phyloP scores from a whole-genome alignment of 2,888 invertebrate genomes.

The Geotrupes spiniger region DNA sequence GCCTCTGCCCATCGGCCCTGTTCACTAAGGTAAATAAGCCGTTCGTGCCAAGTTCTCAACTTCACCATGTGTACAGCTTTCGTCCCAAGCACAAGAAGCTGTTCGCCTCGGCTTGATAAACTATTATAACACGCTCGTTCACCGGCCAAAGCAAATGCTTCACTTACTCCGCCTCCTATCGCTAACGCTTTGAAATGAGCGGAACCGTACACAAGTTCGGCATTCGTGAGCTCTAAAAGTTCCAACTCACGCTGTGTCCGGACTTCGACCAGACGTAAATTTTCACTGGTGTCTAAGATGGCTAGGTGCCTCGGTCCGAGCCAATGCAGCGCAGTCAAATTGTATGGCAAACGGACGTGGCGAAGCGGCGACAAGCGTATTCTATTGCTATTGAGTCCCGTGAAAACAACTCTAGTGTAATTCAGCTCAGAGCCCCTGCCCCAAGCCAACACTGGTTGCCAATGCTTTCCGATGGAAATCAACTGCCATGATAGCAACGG shows the following conservation, averaged over 20 bases:
- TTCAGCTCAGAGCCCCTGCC: constrained; percentile 80
- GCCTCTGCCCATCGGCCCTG: constrained; percentile 59
- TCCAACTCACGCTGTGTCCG: constrained; percentile 83
- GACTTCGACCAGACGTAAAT: constrained; percentile 85
- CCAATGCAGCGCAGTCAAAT: constrained; percentile 76
- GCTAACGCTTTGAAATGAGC: constrained; percentile 89
- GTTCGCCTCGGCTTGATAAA: constrained; percentile 64
- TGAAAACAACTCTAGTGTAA: constrained; percentile 72
- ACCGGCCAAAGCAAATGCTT: constrained; percentile 71
- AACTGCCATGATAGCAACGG: constrained; percentile 93
- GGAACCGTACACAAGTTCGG: constrained; percentile 81
- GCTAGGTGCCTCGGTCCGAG: constrained; percentile 79
- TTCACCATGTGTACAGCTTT: constrained; percentile 58
- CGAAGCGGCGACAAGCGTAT: constrained; percentile 60
- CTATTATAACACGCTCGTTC: constrained; percentile 76
- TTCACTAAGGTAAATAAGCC: constrained; percentile 61
- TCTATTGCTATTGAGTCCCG: constrained; percentile 53
- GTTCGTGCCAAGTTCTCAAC: constrained; percentile 65
- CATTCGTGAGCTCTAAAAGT: constrained; percentile 74
- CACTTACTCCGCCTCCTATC: constrained; percentile 90
- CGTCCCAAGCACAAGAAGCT: constrained; percentile 68
- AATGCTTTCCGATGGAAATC: constrained; percentile 74
- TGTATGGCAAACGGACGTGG: constrained; percentile 68
- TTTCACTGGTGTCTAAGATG: constrained; percentile 81
- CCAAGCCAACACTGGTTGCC: constrained; percentile 82